Evolutionary conservation across 2,888 invertebrate species (phyloP), one percentile per base, ranked within the genome.

Genomic region (Chrysolina oricalcia): DNA sequence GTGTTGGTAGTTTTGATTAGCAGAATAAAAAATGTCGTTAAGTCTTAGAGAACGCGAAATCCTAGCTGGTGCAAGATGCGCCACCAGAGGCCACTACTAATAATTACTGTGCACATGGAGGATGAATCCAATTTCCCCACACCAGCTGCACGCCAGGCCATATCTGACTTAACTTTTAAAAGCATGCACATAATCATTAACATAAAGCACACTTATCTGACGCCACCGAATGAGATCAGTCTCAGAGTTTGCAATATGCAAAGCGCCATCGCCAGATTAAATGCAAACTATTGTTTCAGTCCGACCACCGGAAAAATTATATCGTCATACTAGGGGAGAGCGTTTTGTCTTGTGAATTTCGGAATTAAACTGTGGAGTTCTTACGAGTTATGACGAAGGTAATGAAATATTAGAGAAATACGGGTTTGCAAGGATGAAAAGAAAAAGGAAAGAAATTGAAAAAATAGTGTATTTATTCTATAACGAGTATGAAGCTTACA

Each of bases 101-200:
- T 86, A 86, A 87, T 86, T 86, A 86, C 84, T 81, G 62, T 75
- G 72, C 71, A 74, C 46, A 67, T 81, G 79, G 81, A 82, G 76
- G 69, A 78, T 74, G 81, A 78, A 83, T 83, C 83, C 82, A 83
- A 83, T 83, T 82, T 82, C 72, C 80, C 80, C 81, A 77, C 76
- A 77, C 78, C 75, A 70, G 73, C 70, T 76, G 74, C 79, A 77
- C 46, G 75, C 70, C 67, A 66, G 27, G 59, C 59, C 59, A 59
- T 59, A 27, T 59, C 23, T 78, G 80, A 80, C 83, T 85, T 82
- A 86, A 86, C 85, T 86, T 86, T 86, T 85, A 87, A 87, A 86
- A 86, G 86, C 87, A 84, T 86, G 86, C 86, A 86, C 83, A 87
- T 86, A 86, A 86, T 86, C 86, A 87, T 87, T 87, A 86, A 86